Evolutionary conservation across 2,797 vertebrate genomes (phyloP).

Genomic region (Acanthornis magna): DNA sequence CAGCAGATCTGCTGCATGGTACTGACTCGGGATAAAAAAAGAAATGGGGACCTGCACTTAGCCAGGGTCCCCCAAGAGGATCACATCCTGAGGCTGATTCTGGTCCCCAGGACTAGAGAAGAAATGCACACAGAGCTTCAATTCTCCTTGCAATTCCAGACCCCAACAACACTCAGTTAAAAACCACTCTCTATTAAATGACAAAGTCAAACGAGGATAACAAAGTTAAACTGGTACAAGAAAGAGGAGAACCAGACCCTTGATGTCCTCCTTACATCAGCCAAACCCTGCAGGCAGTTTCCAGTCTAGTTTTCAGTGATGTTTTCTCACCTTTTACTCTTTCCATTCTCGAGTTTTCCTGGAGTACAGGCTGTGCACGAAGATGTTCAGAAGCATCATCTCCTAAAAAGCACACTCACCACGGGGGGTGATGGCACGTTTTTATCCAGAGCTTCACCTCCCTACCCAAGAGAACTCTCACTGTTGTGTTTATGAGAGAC

Average conservation of each 20-base stretch:
- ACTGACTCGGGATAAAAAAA: neutral
- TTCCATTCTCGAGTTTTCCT: neutral
- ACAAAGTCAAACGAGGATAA: neutral
- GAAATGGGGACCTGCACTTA: neutral
- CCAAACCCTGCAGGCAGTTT: neutral
- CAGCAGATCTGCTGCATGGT: neutral
- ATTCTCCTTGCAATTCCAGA: neutral
- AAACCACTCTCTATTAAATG: neutral
- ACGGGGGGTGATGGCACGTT: neutral
- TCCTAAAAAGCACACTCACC: neutral
- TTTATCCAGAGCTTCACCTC: neutral
- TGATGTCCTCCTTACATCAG: neutral
- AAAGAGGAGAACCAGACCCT: neutral
- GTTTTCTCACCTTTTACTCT: conserved; percentile 36
- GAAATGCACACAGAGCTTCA: neutral
- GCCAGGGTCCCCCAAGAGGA: neutral
- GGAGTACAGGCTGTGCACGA: neutral
- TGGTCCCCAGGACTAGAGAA: neutral
- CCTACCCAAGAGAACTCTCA: neutral
- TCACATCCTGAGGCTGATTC: neutral
- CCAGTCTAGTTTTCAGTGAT: neutral
- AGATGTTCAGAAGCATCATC: neutral
- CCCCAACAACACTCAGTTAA: neutral
- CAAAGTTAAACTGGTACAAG: neutral
- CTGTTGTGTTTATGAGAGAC: neutral